Base-by-base conservation (phyloP, 2,113 vertebrate genomes). In the Cottus gobio region DNA sequence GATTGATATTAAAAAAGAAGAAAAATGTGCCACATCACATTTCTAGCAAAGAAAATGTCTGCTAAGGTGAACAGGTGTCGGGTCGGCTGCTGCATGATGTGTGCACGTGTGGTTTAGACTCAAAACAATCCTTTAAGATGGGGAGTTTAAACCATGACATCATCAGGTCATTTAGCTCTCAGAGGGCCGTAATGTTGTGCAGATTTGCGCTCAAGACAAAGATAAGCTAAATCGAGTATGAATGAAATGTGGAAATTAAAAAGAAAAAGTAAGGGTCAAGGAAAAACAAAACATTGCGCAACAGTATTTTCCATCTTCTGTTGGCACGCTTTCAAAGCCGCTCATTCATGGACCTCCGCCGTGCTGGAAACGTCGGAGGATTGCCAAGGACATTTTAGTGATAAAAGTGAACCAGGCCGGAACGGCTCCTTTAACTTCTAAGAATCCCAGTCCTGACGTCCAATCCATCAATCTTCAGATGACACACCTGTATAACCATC, bases 301-400 rank as follows among this genome's bases (percentile, higher is more conserved):
- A 86, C 11, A 10, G 22, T 65, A 57, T 82, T 86, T 91, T 90
- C 85, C 85, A 66, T 65, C 70, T 67, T 82, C 42, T 26, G n/a
- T 48, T 87, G 74, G 85, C 80, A 71, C 3, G 8, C 15, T 74
- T 71, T 84, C 66, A 77, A 78, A 78, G 62, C 77, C 42, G 42
- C 46, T 86, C 80, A 30, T 57, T 88, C 61, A 46, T 3, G 15
- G 46, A 63, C 42, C 68, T 84, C 74, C 30, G 39, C 73, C 12
- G 58, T 22, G 54, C 57, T 87, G 87, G 85, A 93, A 89, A 84
- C 5, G 18, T 85, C 65, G 3, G 34, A 64, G 62, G 50, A 54
- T 60, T 81, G 87, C 80, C 90, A 91, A 86, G 80, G 85, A 89
- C 83, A 89, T 87, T 84, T 52, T 26, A 70, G 70, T 82, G 79